Percentiles rank a stretch among this genome's conserved stretches.
phyloP scores from a whole-genome alignment of 2,888 invertebrate species.

The Morpho deidamia region DNA sequence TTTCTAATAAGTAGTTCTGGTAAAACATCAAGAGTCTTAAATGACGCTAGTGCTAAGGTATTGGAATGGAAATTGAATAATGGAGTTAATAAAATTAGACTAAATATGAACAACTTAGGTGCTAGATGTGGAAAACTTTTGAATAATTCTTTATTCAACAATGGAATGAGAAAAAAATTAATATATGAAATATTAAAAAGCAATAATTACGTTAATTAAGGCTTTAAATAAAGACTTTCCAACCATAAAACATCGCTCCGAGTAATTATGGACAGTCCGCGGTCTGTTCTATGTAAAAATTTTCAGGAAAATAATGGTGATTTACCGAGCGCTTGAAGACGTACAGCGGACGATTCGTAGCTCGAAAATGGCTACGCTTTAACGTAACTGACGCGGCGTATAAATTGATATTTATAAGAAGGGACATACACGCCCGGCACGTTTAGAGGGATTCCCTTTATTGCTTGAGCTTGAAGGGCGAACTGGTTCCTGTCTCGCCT shows the following conservation, averaged over 20 bases:
- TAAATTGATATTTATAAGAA: slow-evolving; percentile 78
- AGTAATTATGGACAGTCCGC: slow-evolving; percentile 22
- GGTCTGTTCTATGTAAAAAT: slow-evolving; percentile 33
- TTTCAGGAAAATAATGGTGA: slow-evolving; percentile 48
- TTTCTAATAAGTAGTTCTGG: too few species aligned
- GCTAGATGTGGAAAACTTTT: too few species aligned
- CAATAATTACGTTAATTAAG: slow-evolving; percentile 19
- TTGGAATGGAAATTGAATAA: too few species aligned
- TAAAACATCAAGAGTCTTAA: too few species aligned
- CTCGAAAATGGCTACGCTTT: slow-evolving; percentile 64
- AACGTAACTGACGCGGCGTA: slow-evolving; percentile 68
- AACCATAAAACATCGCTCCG: slow-evolving; percentile 21
- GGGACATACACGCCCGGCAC: slow-evolving; percentile 61
- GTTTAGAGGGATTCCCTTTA: slow-evolving; percentile 77
- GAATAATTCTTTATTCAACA: too few species aligned
- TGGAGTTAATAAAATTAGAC: too few species aligned
- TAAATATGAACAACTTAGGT: too few species aligned
- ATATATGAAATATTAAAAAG: slow-evolving; percentile 13
- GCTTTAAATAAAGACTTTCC: slow-evolving; percentile 18
- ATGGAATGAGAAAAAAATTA: too few species aligned
- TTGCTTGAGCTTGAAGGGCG: slow-evolving; percentile 63
- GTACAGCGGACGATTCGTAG: slow-evolving; percentile 61
- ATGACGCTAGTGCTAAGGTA: too few species aligned
- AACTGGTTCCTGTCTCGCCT: slow-evolving; percentile 65
- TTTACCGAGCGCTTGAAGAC: slow-evolving; percentile 47